Percentiles rank a stretch among this genome's conserved stretches.
phyloP scores from a whole-genome alignment of 2,888 invertebrate genomes.

The Heliconius erato region DNA sequence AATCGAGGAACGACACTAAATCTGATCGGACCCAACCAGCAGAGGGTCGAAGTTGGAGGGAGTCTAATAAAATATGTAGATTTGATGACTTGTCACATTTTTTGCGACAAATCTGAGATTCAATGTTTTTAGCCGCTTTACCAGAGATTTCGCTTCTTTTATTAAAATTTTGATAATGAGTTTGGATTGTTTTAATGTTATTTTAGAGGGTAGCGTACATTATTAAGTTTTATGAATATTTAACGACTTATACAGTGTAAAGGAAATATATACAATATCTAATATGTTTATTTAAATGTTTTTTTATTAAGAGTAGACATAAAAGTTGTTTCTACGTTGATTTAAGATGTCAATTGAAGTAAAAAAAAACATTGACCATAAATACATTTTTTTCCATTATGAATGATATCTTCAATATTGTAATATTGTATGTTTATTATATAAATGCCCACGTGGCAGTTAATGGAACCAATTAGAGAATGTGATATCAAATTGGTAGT shows the following conservation, averaged over 20 bases:
- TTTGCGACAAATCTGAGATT: constrained; percentile 84
- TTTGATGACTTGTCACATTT: constrained; percentile 86
- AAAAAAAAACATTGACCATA: not conserved
- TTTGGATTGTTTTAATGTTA: constrained; percentile 26
- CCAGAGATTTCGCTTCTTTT: constrained; percentile 58
- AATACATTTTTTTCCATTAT: not conserved
- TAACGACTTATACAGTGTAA: not conserved
- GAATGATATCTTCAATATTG: not conserved
- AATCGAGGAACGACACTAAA: constrained; percentile 64
- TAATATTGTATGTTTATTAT: not conserved
- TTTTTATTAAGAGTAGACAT: not conserved
- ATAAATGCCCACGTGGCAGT: not conserved
- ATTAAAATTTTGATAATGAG: constrained; percentile 60
- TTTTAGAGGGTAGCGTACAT: not conserved
- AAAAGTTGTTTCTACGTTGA: not conserved
- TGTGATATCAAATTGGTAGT: not conserved
- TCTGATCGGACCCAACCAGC: constrained; percentile 67
- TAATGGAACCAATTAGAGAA: not conserved
- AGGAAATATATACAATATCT: not conserved
- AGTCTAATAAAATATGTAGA: constrained; percentile 86
- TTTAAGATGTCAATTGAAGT: not conserved
- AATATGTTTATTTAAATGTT: not conserved
- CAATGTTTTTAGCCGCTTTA: constrained; percentile 80
- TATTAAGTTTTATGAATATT: not conserved
- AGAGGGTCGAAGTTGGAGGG: constrained; percentile 80